These are phyloP conservation scores for Ennomos erosarius DNA, from an alignment of 2,888 invertebrate genomes.

Conservation along the genomic window DNA sequence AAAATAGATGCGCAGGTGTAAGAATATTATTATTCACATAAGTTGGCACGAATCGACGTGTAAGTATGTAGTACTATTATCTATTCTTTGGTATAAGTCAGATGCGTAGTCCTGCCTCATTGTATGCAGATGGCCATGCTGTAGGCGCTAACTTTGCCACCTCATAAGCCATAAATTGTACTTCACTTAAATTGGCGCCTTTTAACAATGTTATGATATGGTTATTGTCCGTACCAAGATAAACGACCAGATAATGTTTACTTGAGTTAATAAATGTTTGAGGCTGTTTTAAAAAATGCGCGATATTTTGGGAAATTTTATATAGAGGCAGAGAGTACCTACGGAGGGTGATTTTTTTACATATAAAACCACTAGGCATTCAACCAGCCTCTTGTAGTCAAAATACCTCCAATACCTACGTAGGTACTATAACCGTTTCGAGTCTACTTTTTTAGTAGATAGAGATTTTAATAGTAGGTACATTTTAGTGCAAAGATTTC, in stretches of 20 bases:
- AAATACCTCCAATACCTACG: too few relatives aligned
- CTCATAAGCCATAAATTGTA: conserved; percentile 56
- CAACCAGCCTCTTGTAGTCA: too few relatives aligned
- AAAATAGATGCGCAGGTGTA: conserved; percentile 38
- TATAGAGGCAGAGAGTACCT: too few relatives aligned
- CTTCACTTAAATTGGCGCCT: conserved; percentile 46
- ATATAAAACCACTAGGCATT: too few relatives aligned
- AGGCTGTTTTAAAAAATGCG: conserved; percentile 36
- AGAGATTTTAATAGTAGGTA: too few relatives aligned
- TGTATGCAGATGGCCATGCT: conserved; percentile 72
- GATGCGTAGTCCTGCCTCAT: conserved; percentile 51
- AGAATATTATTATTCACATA: conserved; percentile 53
- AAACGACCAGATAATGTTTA: conserved; percentile 40
- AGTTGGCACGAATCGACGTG: conserved; percentile 49
- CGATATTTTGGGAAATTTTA: too few relatives aligned
- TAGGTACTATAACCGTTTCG: too few relatives aligned
- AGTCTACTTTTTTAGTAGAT: too few relatives aligned
- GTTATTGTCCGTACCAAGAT: conserved; percentile 55
- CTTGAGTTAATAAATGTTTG: conserved; percentile 23
- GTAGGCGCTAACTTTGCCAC: conserved; percentile 30
- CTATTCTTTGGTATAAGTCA: conserved; percentile 9
- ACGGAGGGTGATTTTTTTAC: too few relatives aligned
- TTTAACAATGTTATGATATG: conserved; percentile 69
- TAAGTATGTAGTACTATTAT: conserved; percentile 12
- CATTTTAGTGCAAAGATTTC: neutral